Evolutionary conservation across 2,888 invertebrate species (phyloP).

Genomic region (Glyphotaelius pellucidus): DNA sequence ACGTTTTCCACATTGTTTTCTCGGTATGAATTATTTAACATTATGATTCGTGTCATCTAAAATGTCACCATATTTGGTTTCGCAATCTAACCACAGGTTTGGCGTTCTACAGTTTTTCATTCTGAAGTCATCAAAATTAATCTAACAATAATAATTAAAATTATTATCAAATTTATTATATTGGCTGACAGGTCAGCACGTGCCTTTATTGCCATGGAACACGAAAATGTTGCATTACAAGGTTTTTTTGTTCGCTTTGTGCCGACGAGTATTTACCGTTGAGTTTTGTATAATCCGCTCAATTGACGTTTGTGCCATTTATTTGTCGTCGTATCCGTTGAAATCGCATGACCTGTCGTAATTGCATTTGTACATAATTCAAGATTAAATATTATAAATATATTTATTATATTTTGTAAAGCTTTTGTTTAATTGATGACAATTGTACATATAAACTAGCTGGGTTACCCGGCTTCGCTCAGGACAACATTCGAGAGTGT

Average conservation of each 20-base stretch:
- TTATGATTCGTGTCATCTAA: background rate
- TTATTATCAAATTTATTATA: background rate
- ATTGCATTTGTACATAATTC: background rate
- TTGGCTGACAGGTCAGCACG: background rate
- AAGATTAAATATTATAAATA: background rate
- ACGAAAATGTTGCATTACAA: background rate
- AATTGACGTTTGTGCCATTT: background rate
- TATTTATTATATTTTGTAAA: background rate
- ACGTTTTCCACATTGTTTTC: background rate
- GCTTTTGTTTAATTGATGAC: background rate
- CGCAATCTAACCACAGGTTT: background rate
- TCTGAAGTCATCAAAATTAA: background rate
- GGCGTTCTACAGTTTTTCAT: background rate
- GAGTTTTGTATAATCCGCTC: background rate
- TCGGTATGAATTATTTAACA: background rate
- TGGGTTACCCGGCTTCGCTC: too few species aligned
- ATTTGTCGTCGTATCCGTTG: background rate
- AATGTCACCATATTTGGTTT: background rate
- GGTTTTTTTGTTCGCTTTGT: background rate
- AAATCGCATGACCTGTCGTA: background rate
- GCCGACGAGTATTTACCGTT: background rate
- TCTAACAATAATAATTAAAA: background rate
- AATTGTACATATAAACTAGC: too few species aligned
- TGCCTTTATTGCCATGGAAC: background rate
- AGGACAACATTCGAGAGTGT: too few species aligned